Base-by-base conservation (phyloP, 2,888 invertebrate species). In the Lypha dubia region DNA sequence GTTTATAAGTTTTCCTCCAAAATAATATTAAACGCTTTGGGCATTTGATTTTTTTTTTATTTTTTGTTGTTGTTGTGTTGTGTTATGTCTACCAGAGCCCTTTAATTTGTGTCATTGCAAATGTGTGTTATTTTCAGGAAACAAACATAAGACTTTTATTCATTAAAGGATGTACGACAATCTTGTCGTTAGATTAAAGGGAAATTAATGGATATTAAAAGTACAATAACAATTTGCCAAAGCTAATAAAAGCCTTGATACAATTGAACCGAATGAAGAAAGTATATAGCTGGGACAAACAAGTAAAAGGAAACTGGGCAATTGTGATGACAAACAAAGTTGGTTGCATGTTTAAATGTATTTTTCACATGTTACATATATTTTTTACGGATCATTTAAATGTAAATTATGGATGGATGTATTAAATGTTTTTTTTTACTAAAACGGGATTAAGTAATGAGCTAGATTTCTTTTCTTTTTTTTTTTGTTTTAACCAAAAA, bases 151-250 rank as follows among this genome's bases (percentile, higher is more conserved):
- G 81, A 63, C 75, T 70, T 68, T 70, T 46, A 81, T 56, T 35
- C 56, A 35, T 32, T 53, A 75, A 63, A 81, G 75, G 81, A 75
- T 81, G 75, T 81, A 56, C 13, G 22, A 75, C 80, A 75, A 81
- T 81, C 67, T 81, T 81, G 51, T 56, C 38, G 53, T 56, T 53
- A 58, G 46, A 63, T 81, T 74, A 49, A 58, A 71, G 51, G 84
- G 76, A 81, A 84, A 81, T 84, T 56, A 62, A 58, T 65, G 81
- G 73, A 84, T 81, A 84, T 84, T 77, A 84, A 74, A 84, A 70
- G 41, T 20, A 79, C 68, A 77, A 77, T 81, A 74, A 81, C 80
- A 80, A 81, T 77, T 77, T 77, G 67, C 58, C 68, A 77, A 65
- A 56, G 53, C 41, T 53, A 44, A 63, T 63, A 53, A 75, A 75